phyloP scores from a whole-genome alignment of 30 jellyfish, hydroid and myxozoan genomes.

The Pseudorhiza aurosa region DNA sequence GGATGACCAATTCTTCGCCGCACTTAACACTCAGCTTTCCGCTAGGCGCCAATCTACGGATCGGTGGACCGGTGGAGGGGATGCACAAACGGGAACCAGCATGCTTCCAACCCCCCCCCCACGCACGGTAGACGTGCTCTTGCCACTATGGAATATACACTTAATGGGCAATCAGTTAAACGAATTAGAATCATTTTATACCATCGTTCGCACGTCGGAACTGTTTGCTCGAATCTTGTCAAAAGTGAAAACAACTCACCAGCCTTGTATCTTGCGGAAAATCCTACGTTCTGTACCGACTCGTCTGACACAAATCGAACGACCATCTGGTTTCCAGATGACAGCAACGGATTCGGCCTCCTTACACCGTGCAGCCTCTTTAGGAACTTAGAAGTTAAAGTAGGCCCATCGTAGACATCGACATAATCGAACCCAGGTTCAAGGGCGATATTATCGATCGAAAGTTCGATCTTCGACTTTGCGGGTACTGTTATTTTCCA shows the following conservation, averaged over 20 bases:
- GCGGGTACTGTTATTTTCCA: constrained; percentile 80
- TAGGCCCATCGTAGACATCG: constrained; percentile 88
- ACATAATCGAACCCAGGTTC: constrained; percentile 83
- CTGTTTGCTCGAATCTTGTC: too few species aligned
- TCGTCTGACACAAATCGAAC: constrained; percentile 72
- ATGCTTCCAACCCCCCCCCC: too few species aligned
- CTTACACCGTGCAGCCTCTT: constrained; percentile 60
- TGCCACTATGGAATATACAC: too few species aligned
- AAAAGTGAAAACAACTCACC: constrained; percentile 35
- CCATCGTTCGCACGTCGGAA: too few species aligned
- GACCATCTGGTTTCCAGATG: constrained; percentile 76
- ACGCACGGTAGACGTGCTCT: too few species aligned
- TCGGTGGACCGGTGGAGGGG: too few species aligned
- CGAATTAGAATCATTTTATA: too few species aligned
- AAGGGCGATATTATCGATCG: constrained; percentile 39
- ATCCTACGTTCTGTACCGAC: constrained; percentile 63
- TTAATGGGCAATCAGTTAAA: too few species aligned
- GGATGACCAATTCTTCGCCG: too few species aligned
- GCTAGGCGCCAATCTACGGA: too few species aligned
- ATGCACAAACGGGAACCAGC: too few species aligned
- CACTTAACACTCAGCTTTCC: too few species aligned
- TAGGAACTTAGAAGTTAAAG: constrained; percentile 64
- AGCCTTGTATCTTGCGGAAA: constrained; percentile 84
- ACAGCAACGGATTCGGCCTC: constrained; percentile 50
- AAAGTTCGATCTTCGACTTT: constrained; percentile 57